Conservation (phyloP, 2,888 invertebrate species). For the Melieria omissa region DNA sequence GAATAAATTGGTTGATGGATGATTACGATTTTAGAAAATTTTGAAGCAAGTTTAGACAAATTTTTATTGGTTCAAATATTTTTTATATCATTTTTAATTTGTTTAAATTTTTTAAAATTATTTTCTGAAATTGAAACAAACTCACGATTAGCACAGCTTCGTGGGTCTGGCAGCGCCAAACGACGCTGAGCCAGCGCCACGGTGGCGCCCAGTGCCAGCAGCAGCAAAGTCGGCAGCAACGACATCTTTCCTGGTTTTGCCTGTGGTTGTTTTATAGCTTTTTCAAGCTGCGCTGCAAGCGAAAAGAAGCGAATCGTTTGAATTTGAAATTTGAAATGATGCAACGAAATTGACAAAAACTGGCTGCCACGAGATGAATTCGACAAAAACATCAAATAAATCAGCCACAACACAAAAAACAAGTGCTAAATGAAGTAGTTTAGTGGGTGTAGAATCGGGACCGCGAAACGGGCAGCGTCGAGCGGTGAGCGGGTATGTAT, state of each 20-base stretch:
- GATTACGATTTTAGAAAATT: too few species aligned
- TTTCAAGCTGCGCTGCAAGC: background rate
- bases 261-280: background rate
- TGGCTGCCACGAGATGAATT: background rate
- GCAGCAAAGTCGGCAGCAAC: constrained; percentile 67
- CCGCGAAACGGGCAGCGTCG: constrained; percentile 3
- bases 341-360: constrained; percentile 21
- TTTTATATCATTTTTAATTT: too few species aligned
- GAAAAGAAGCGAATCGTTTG: constrained; percentile 39
- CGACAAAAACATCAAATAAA: background rate
- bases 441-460: background rate
- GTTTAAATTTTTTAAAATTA: too few species aligned
- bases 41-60: too few species aligned
- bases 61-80: too few species aligned
- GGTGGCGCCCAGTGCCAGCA: constrained; percentile 75
- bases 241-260: constrained; percentile 39
- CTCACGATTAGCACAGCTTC: constrained; percentile 90
- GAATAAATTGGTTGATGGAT: background rate
- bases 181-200: constrained; percentile 83
- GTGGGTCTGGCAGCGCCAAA: constrained; percentile 86
- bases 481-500: background rate
- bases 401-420: constrained; percentile 9
- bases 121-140: constrained; percentile 57
- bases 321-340: constrained; percentile 39
- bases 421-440: constrained; percentile 28